Base-by-base conservation (phyloP, 2,797 vertebrate genomes). In the Leptoclinus maculatus region DNA sequence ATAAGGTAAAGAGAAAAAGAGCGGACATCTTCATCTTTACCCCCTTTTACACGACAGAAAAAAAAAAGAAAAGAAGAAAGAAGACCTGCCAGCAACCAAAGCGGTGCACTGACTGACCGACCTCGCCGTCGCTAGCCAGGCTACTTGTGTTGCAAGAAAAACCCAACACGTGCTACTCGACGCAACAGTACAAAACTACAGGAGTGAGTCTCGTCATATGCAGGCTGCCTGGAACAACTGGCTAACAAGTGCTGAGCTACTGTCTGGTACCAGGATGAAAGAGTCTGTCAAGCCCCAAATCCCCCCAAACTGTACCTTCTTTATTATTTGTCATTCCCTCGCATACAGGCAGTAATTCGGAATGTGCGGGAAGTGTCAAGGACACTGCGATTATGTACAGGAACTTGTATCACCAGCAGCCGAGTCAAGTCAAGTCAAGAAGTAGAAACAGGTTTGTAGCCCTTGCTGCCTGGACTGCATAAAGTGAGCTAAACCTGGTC, bases 21-120 rank as follows among this genome's bases (percentile, higher is more conserved):
- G 53, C 47, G 45, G 38, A 71, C 64, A 62, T 74, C 73, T 45
- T 73, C 65, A 59, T 74, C 67, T 45, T 73, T 56, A 59, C 21
- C 27, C 14, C 16, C 10, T 43, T 76, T 38, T 72, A 54, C 11
- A 25, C 0, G 11, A 68, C 45, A 60, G 59, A n/a, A n/a, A n/a
- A n/a, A n/a, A n/a, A n/a, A n/a, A n/a, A 56, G 21, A 23, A 74
- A 58, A 34, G 25, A 39, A 57, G 2, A 32, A 58, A 39, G 4
- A 54, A 47, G 23, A 27, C 17, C 19, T 53, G 45, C 32, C 34
- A 59, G 11, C 57, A 7, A 49, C 17, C 5, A 21, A 21, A 36
- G 32, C 19, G 19, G 17, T 13, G 57, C 9, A 59, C 32, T 17
- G 43, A 10, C 19, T 19, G 45, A 12, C 19, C 3, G 9, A 73